Evolutionary conservation across 2,113 vertebrate species (phyloP).

Genomic region (Hippopotamus amphibius): DNA sequence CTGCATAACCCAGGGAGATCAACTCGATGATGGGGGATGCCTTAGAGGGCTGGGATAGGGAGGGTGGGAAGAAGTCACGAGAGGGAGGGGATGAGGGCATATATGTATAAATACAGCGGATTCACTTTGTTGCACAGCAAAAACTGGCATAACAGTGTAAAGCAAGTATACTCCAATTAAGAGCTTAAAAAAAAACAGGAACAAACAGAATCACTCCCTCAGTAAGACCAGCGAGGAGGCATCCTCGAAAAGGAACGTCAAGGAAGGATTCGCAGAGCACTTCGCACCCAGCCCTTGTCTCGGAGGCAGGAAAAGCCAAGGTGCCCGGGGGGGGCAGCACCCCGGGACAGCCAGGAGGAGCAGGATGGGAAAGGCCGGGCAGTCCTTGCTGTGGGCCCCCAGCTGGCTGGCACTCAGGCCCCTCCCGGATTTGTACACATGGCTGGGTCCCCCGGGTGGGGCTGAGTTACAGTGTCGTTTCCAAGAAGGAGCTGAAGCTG

Average conservation of each 20-base stretch:
- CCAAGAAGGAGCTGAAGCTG: neutral
- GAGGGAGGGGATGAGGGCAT: too few relatives aligned
- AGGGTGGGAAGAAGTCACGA: too few relatives aligned
- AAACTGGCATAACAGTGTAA: too few relatives aligned
- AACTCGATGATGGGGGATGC: too few relatives aligned
- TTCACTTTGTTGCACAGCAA: too few relatives aligned
- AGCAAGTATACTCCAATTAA: too few relatives aligned
- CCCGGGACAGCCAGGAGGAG: neutral
- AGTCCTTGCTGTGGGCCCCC: neutral
- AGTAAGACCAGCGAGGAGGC: neutral
- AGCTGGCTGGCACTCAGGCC: neutral
- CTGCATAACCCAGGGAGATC: too few relatives aligned
- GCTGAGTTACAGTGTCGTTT: neutral
- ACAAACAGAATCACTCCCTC: neutral
- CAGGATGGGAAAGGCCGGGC: neutral
- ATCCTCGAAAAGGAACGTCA: neutral
- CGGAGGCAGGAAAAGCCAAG: neutral
- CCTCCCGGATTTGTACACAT: neutral
- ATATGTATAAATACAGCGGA: too few relatives aligned
- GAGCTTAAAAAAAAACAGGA: too few relatives aligned
- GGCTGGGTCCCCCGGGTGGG: neutral
- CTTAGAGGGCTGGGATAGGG: too few relatives aligned
- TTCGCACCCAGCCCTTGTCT: neutral
- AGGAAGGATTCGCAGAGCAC: neutral
- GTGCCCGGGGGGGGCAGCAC: accelerated